These are phyloP conservation scores for Zaprionus bogoriensis DNA, from an alignment of 2,888 invertebrate species.

Conservation along the genomic window DNA sequence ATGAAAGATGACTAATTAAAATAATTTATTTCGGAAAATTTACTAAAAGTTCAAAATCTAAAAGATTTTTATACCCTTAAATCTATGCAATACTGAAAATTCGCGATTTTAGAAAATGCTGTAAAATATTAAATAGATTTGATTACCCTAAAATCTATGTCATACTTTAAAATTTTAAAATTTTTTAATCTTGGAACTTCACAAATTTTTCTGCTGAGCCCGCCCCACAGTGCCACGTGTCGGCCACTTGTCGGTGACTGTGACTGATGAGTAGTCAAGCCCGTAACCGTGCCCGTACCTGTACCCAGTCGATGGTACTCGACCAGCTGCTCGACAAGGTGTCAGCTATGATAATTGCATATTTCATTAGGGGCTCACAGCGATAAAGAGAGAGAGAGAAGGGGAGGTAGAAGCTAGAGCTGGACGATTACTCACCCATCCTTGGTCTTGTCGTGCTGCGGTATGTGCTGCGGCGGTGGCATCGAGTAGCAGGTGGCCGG, in stretches of 20 bases:
- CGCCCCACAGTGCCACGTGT: slow-evolving; percentile 35
- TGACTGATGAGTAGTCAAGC: slow-evolving; percentile 18
- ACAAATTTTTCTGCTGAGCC: too few relatives aligned
- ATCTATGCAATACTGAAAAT: too few relatives aligned
- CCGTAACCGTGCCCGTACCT: neutral
- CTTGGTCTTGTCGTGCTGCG: slow-evolving; percentile 89
- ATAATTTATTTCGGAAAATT: too few relatives aligned
- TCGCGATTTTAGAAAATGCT: too few relatives aligned
- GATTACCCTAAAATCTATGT: too few relatives aligned
- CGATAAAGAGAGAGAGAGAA: neutral
- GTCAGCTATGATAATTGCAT: slow-evolving; percentile 57
- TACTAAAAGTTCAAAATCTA: too few relatives aligned
- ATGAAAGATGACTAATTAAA: too few relatives aligned
- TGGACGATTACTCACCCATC: slow-evolving; percentile 84
- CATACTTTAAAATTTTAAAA: too few relatives aligned
- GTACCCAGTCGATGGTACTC: too few relatives aligned
- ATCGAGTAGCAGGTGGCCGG: slow-evolving; percentile 91
- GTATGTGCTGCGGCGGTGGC: slow-evolving; percentile 92
- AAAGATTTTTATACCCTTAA: too few relatives aligned
- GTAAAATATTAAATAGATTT: too few relatives aligned
- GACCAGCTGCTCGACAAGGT: slow-evolving; percentile 11
- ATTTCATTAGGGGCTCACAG: slow-evolving; percentile 38
- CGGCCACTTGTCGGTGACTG: slow-evolving; percentile 11
- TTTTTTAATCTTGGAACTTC: too few relatives aligned
- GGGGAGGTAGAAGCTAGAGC: neutral